phyloP scores from a whole-genome alignment of 1,140 invertebrate species.

The Adelges cooleyi region DNA sequence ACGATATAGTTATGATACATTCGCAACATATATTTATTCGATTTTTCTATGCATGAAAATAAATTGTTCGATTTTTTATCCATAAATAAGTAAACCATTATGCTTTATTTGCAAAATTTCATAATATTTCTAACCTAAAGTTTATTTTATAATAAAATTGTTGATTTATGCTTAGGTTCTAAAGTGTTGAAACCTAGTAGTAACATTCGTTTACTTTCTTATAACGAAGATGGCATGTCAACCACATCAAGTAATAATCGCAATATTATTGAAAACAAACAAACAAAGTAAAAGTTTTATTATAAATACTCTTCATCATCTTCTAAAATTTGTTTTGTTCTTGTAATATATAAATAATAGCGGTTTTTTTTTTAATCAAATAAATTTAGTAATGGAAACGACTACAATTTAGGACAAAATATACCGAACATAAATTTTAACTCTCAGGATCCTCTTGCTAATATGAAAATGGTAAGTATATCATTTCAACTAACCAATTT shows the following conservation, averaged over 20 bases:
- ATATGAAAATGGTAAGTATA: conserved; percentile 6
- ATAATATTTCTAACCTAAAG: too few relatives aligned
- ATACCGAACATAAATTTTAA: background rate
- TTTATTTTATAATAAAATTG: too few relatives aligned
- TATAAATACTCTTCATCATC: background rate
- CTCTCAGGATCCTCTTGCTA: background rate
- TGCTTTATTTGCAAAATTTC: too few relatives aligned
- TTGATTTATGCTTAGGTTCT: conserved; percentile 15
- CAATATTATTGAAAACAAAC: background rate
- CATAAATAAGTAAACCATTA: background rate
- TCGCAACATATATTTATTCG: background rate
- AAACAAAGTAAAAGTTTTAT: background rate
- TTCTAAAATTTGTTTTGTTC: background rate
- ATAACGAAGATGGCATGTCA: too few relatives aligned
- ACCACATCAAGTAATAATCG: background rate
- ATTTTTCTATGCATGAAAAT: background rate
- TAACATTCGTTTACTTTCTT: too few relatives aligned
- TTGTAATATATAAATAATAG: background rate
- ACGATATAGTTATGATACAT: background rate
- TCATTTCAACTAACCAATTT: background rate
- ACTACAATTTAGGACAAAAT: background rate
- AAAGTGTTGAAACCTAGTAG: conserved; percentile 13
- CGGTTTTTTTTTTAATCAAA: background rate
- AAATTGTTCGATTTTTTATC: background rate
- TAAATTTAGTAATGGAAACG: background rate